A percentile compares a stretch with the other conserved stretches of the same genome.
These are phyloP conservation scores for Peromyscus polionotus DNA, from an alignment of 2,113 vertebrate genomes.

Conservation along the genomic window DNA sequence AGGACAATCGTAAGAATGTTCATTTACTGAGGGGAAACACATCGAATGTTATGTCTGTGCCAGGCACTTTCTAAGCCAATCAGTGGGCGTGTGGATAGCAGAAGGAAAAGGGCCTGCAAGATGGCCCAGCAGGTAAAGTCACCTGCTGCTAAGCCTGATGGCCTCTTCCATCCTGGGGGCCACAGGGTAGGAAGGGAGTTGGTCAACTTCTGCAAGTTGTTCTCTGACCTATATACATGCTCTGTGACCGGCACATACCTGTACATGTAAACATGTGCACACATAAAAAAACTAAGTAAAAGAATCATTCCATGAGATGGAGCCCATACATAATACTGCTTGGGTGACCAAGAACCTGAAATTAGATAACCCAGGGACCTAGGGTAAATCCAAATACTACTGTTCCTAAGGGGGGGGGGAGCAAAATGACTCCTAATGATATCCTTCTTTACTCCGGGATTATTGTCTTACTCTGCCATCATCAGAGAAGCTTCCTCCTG, in stretches of 20 bases:
- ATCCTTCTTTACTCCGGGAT: too few relatives aligned
- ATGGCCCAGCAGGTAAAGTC: not conserved
- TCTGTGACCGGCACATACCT: not conserved
- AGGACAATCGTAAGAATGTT: not conserved
- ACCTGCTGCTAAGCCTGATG: not conserved
- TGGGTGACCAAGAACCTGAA: not conserved
- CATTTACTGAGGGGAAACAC: accelerated
- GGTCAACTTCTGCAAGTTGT: not conserved
- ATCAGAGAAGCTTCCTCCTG: not conserved
- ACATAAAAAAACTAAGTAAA: not conserved
- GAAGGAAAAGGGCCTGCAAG: not conserved
- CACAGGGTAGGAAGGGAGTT: not conserved
- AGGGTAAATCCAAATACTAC: not conserved
- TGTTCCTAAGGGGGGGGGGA: not conserved
- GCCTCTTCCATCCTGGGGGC: not conserved
- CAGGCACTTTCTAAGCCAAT: not conserved
- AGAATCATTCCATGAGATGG: not conserved
- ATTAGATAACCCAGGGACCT: not conserved
- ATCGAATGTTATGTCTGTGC: not conserved
- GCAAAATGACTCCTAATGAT: too few relatives aligned
- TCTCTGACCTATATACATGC: not conserved
- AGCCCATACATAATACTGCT: not conserved
- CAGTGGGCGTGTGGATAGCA: too few relatives aligned
- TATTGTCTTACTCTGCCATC: not conserved
- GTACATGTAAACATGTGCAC: not conserved